Evolutionary conservation across 2,113 vertebrate species (phyloP), one percentile per base, ranked within the genome.

Genomic region (Danio rerio): DNA sequence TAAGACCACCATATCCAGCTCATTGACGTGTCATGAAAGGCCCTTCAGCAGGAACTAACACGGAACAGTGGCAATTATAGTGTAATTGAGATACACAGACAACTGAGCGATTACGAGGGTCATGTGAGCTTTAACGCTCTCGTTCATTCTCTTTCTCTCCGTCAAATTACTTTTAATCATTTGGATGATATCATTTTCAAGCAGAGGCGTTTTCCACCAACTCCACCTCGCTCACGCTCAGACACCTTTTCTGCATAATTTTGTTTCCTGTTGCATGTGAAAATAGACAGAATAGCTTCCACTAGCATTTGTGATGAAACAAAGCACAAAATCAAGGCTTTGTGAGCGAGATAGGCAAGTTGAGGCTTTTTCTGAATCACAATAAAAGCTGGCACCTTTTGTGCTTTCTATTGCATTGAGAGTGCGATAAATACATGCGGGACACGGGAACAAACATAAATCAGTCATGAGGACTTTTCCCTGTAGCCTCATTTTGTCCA

Each of bases 401-500:
- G 62, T 76, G 79, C 82, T 75, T 81, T 63, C 58, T 21, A 77
- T 58, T 79, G 43, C 76, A 68, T 70, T 76, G 16, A 77, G 53
- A 73, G 69, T 53, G 40, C 45, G 40, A 58, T 83, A 83, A 85
- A 85, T 76, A 69, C 73, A 78, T 66, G 13, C n/a, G 45, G 45
- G 12, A 43, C 52, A 53, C 20, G 40, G 77, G 47, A 68, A 9
- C 63, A 31, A 49, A 78, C 55, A 81, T 85, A 79, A 87, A 85
- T 87, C 83, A 83, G 49, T 75, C 62, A 85, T 85, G 74, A 81
- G 78, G 61, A 50, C 77, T 78, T 77, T 83, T 80, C 71, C 52
- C 71, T 12, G 21, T 71, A 66, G 59, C 42, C 72, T 40, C 11
- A 18, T 63, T 82, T 84, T 87, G 75, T 82, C 61, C 50, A 20